Percentiles rank a stretch among this genome's conserved stretches.
Conservation (phyloP, 2,888 invertebrate species). For the Pachymerium ferrugineum region DNA sequence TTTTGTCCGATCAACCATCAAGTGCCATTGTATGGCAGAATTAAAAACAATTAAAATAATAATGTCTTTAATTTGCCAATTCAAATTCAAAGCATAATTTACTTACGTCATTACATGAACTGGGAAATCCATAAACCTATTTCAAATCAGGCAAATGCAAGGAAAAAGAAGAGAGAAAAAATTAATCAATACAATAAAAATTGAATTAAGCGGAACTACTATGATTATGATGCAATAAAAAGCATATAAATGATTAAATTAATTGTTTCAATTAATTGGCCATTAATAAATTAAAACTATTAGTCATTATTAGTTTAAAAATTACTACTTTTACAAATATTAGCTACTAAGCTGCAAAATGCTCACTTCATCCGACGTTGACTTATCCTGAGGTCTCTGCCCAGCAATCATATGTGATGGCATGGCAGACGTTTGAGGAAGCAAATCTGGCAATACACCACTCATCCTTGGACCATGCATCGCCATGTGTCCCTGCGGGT, state of each 20-base stretch:
- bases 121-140: conserved; percentile 31
- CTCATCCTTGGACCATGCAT: conserved; percentile 66
- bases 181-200: background rate
- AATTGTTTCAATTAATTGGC: too few relatives aligned
- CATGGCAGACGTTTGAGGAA: conserved; percentile 57
- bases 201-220: background rate
- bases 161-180: conserved; percentile 11
- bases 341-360: background rate
- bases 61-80: background rate
- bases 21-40: background rate
- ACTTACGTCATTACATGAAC: conserved; percentile 31
- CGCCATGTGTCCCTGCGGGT: conserved; percentile 36
- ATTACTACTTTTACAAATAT: background rate
- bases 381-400: conserved; percentile 76
- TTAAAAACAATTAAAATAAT: background rate
- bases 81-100: conserved; percentile 12
- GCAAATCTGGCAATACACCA: conserved; percentile 89
- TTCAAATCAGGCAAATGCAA: conserved; percentile 28
- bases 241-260: background rate
- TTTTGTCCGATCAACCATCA: background rate
- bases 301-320: background rate
- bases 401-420: conserved; percentile 53
- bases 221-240: background rate
- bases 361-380: conserved; percentile 90
- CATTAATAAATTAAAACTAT: background rate